phyloP scores from a whole-genome alignment of 2,797 vertebrate species.

The Merluccius polli region DNA sequence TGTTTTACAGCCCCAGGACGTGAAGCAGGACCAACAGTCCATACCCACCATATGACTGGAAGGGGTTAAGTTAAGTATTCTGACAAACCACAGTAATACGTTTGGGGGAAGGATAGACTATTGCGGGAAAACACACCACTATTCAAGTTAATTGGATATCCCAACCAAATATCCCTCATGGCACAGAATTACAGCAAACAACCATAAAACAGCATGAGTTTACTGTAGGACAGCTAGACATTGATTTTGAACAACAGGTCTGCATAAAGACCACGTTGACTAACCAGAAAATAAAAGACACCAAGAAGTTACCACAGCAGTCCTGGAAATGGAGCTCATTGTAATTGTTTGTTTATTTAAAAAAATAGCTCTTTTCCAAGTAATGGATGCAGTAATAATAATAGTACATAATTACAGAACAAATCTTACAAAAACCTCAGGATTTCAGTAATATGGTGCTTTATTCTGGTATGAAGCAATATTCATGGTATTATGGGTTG shows the following conservation, averaged over 20 bases:
- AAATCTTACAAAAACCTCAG: background rate
- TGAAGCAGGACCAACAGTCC: background rate
- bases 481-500: no score
- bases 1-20: background rate
- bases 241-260: background rate
- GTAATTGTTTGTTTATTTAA: background rate
- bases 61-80: background rate
- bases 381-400: no score
- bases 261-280: background rate
- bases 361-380: background rate
- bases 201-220: background rate
- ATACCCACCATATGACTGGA: background rate
- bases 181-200: background rate
- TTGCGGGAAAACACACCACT: constrained; percentile 2
- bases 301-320: background rate
- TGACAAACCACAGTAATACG: background rate
- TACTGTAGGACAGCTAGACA: background rate
- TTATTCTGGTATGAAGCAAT: background rate
- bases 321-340: background rate
- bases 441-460: background rate
- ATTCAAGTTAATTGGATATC: constrained; percentile 5
- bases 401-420: no score
- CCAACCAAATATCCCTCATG: background rate
- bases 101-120: constrained; percentile 1
- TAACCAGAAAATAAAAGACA: background rate